These are phyloP conservation scores for Reticulitermes speratus DNA, from an alignment of 1,140 invertebrate genomes.

Conservation along the genomic window DNA sequence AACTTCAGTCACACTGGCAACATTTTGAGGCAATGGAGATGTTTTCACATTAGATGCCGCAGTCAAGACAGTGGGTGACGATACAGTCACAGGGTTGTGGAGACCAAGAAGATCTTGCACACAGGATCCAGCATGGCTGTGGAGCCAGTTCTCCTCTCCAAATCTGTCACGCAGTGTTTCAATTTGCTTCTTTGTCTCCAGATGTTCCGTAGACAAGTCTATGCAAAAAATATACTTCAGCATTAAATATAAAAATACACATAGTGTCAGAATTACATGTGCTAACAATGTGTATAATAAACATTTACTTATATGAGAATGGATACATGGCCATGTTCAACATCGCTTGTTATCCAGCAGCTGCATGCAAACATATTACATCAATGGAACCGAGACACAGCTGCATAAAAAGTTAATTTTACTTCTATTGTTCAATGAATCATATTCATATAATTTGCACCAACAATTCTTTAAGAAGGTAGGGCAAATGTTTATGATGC, in stretches of 20 bases:
- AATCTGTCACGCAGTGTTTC: slow-evolving; percentile 56
- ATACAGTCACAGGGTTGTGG: slow-evolving; percentile 24
- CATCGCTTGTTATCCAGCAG: no score
- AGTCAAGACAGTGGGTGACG: neutral
- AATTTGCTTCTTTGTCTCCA: slow-evolving; percentile 62
- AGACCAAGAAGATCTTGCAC: slow-evolving; percentile 57
- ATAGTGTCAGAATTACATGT: no score
- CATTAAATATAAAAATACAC: neutral
- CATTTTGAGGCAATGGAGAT: neutral
- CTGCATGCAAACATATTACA: no score
- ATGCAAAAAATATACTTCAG: slow-evolving; percentile 21
- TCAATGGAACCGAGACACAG: no score
- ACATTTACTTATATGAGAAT: no score
- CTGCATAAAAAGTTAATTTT: no score
- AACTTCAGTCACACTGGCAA: neutral
- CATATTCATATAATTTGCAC: no score
- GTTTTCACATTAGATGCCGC: neutral
- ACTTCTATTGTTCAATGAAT: no score
- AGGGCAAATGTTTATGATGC: no score
- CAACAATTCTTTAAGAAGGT: no score
- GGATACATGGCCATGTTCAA: no score
- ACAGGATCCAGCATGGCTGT: slow-evolving; percentile 52
- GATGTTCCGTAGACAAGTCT: slow-evolving; percentile 49
- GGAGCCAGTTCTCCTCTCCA: slow-evolving; percentile 60
- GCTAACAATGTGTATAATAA: no score